Evolutionary conservation across 1,140 invertebrate genomes (phyloP).

Genomic region (Anastrepha ludens): DNA sequence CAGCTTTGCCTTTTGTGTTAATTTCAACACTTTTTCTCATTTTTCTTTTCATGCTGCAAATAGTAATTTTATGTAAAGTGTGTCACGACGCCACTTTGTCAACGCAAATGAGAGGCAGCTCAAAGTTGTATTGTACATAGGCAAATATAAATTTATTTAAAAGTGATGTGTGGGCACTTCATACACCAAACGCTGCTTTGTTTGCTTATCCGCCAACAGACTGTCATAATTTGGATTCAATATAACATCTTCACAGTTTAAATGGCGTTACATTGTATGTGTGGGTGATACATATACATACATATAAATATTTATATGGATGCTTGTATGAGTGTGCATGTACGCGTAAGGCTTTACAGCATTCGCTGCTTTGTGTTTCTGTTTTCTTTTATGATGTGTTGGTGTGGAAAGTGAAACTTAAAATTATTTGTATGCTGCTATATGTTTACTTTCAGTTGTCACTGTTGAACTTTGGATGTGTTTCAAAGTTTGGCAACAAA

Average conservation of each 20-base stretch:
- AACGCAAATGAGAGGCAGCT: conserved; percentile 5
- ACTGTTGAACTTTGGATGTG: conserved; percentile 4
- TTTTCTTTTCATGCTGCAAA: conserved; percentile 17
- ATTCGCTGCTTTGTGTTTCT: neutral
- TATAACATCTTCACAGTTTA: conserved; percentile 10
- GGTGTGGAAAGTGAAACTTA: conserved; percentile 30
- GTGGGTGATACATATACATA: too few relatives aligned
- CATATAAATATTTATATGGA: neutral
- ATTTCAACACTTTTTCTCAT: neutral
- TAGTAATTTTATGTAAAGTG: conserved; percentile 36
- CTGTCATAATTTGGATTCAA: conserved; percentile 41
- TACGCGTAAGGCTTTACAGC: neutral
- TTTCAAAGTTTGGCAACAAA: neutral
- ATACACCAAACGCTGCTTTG: neutral
- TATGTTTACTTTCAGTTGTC: conserved; percentile 21
- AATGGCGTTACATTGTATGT: neutral
- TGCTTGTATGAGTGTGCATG: neutral
- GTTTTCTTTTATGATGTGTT: neutral
- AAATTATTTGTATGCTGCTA: neutral
- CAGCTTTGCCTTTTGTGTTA: conserved; percentile 3
- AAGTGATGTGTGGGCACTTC: neutral
- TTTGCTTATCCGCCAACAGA: neutral
- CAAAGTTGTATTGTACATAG: too few relatives aligned
- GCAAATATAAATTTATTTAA: neutral
- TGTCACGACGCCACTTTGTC: conserved; percentile 46